Conservation (phyloP, 2,888 invertebrate species). For the Spisula solida region DNA sequence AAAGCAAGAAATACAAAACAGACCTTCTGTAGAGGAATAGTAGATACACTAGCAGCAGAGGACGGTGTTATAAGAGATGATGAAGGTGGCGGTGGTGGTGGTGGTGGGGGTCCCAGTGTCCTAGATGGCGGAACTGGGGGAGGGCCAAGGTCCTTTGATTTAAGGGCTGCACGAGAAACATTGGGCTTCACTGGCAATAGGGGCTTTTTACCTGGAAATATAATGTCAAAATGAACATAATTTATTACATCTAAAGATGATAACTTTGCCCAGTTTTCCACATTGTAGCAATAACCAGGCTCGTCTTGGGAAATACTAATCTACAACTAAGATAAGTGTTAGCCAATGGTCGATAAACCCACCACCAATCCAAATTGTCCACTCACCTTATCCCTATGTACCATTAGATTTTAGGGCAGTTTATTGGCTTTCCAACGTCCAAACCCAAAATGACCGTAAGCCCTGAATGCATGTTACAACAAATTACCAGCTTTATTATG, state of each 20-base stretch:
- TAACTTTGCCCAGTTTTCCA: too few species aligned
- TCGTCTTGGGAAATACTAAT: too few species aligned
- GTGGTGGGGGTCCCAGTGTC: conserved; percentile 34
- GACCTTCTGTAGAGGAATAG: neutral
- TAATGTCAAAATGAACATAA: neutral
- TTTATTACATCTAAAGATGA: neutral
- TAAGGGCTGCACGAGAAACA: conserved; percentile 21
- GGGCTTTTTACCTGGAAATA: conserved; percentile 60
- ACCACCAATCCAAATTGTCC: too few species aligned
- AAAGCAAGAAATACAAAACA: conserved; percentile 6
- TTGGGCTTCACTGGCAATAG: conserved; percentile 57
- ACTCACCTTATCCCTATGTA: too few species aligned
- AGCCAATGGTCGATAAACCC: too few species aligned
- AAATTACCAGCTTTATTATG: too few species aligned
- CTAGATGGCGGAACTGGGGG: conserved; percentile 56
- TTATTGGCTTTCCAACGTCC: too few species aligned
- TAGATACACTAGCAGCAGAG: neutral
- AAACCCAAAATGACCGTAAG: too few species aligned
- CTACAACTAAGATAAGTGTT: too few species aligned
- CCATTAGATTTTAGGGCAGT: too few species aligned
- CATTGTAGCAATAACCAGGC: too few species aligned
- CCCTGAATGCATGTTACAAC: too few species aligned
- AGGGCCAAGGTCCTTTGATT: conserved; percentile 56
- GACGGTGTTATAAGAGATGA: neutral
- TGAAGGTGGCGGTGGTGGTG: conserved; percentile 34